Conservation (phyloP, 2,797 vertebrate genomes). For the Acestrorhynchus altus region DNA sequence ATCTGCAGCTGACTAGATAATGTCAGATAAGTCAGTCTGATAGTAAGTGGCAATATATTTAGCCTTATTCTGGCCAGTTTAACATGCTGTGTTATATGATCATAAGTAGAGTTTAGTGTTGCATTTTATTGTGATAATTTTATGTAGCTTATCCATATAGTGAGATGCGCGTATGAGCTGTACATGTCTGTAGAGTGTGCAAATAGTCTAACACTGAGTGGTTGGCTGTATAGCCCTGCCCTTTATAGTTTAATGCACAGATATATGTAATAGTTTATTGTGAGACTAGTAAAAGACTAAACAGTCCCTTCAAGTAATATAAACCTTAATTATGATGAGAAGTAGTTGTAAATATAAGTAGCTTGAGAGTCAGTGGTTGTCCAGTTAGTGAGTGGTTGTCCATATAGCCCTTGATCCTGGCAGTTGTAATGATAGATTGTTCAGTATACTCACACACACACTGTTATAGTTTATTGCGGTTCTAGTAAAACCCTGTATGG, state of each 20-base stretch:
- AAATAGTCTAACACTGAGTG: constrained; percentile 15
- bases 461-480: neutral
- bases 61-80: constrained; percentile 10
- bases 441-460: no score
- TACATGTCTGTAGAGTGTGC: neutral
- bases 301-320: neutral
- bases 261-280: neutral
- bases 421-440: neutral
- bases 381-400: neutral
- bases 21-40: neutral
- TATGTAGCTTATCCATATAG: neutral
- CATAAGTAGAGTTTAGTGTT: no score
- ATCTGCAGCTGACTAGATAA: no score
- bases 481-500: neutral
- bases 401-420: neutral
- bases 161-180: neutral
- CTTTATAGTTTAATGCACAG: neutral
- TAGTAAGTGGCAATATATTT: constrained; percentile 4
- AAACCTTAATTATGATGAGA: constrained; percentile 6
- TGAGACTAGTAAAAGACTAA: neutral
- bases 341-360: neutral
- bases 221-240: neutral
- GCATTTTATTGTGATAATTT: neutral
- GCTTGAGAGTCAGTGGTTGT: neutral
- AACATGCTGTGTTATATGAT: neutral